Evolutionary conservation across 2,797 vertebrate species (phyloP).

Genomic region (Protonibea diacanthus): DNA sequence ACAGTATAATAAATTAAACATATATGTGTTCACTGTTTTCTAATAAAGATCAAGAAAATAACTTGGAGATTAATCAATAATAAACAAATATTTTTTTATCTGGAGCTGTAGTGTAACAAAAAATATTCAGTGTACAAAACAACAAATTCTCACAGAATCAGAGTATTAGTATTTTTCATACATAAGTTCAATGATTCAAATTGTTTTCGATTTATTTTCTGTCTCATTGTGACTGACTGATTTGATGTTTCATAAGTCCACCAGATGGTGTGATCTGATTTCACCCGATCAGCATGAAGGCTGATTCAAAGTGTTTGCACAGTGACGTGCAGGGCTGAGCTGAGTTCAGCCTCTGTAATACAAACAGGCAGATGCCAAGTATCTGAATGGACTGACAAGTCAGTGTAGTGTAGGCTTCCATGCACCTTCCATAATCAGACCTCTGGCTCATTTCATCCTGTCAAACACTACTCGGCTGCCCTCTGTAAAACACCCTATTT

Average conservation of each 20-base stretch:
- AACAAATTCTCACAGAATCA: not conserved
- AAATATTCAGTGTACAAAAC: not conserved
- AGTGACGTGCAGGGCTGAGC: conserved; percentile 39
- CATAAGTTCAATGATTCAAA: not conserved
- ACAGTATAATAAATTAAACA: too few species aligned
- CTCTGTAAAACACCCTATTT: conserved; percentile 86
- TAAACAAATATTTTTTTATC: not conserved
- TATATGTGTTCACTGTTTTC: not conserved
- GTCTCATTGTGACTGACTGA: not conserved
- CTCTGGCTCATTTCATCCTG: conserved; percentile 84
- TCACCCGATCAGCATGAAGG: conserved; percentile 31
- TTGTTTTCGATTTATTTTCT: not conserved
- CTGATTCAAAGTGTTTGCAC: conserved; percentile 38
- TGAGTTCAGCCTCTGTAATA: conserved; percentile 52
- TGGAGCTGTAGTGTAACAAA: not conserved
- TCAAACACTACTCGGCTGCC: conserved; percentile 85
- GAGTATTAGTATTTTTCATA: not conserved
- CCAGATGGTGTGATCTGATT: conserved; percentile 18
- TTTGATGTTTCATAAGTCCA: not conserved
- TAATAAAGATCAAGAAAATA: not conserved
- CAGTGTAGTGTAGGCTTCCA: conserved; percentile 55
- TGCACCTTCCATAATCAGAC: conserved; percentile 78
- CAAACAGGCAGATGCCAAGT: conserved; percentile 74
- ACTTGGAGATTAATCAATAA: not conserved
- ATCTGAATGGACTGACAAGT: conserved; percentile 69